phyloP scores from a whole-genome alignment of 1,140 invertebrate species.

The Drosophila dunni region DNA sequence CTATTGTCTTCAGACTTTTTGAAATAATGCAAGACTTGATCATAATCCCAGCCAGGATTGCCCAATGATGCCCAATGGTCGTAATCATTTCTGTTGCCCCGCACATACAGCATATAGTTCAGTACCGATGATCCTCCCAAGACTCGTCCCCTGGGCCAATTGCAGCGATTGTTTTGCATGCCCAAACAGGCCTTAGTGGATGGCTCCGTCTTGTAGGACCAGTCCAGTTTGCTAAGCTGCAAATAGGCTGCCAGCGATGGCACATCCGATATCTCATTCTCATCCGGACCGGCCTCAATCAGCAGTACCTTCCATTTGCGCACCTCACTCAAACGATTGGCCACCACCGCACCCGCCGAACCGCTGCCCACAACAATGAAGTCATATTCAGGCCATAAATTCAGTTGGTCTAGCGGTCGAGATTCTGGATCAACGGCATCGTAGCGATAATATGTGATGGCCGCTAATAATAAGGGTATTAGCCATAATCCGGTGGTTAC shows the following conservation, averaged over 20 bases:
- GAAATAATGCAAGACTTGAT: constrained; percentile 95
- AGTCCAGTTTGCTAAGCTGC: constrained; percentile 94
- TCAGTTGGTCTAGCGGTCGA: constrained; percentile 87
- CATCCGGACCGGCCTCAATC: constrained; percentile 96
- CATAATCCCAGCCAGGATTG: constrained; percentile 95
- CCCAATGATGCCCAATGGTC: constrained; percentile 95
- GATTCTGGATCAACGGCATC: constrained; percentile 92
- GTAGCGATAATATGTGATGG: constrained; percentile 92
- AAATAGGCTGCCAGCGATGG: constrained; percentile 94
- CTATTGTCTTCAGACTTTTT: constrained; percentile 95
- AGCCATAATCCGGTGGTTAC: constrained; percentile 91
- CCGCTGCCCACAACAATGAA: constrained; percentile 96
- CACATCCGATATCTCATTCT: constrained; percentile 95
- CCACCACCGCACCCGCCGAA: constrained; percentile 91
- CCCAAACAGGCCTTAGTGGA: constrained; percentile 92
- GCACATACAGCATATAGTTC: constrained; percentile 97
- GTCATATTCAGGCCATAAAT: constrained; percentile 89
- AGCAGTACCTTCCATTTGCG: constrained; percentile 92
- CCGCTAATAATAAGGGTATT: constrained; percentile 91
- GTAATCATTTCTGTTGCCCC: constrained; percentile 93
- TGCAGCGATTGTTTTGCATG: constrained; percentile 90
- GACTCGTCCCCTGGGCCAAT: constrained; percentile 94
- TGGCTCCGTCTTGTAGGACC: constrained; percentile 96
- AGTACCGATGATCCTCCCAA: constrained; percentile 95
- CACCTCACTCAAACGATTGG: constrained; percentile 94